Conservation (phyloP, 1,140 invertebrate species). For the Caenorhabditis briggsae region DNA sequence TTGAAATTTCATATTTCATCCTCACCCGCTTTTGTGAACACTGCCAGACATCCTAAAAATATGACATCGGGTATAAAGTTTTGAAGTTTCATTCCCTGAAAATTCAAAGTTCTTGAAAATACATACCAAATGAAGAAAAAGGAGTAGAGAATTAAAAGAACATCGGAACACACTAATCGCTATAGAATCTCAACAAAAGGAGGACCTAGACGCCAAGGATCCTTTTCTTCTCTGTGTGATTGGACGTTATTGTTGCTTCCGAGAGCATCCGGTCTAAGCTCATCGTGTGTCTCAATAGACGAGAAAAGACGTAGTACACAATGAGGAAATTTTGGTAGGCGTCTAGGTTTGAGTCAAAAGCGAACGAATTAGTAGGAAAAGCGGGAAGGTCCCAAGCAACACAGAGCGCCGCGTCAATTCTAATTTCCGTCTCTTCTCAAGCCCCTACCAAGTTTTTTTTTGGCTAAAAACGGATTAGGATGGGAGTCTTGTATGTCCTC, state of each 20-base stretch:
- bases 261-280: constrained; percentile 18
- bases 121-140: too few relatives aligned
- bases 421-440: constrained; percentile 35
- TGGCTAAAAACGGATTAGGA: not conserved
- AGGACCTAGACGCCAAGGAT: too few relatives aligned
- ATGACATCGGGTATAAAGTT: not conserved
- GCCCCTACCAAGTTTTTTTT: not conserved
- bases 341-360: constrained; percentile 28
- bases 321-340: not conserved
- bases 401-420: constrained; percentile 28
- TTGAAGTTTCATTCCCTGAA: not conserved
- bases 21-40: not conserved
- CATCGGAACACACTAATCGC: too few relatives aligned
- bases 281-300: not conserved
- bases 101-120: too few relatives aligned
- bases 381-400: not conserved
- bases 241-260: constrained; percentile 45
- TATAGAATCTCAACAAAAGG: too few relatives aligned
- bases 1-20: too few relatives aligned
- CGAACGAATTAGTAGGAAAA: constrained; percentile 25
- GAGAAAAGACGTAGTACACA: not conserved
- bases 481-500: constrained; percentile 10
- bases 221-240: not conserved
- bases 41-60: not conserved
- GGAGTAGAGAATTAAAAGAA: too few relatives aligned